Evolutionary conservation across 2,888 invertebrate species (phyloP).

Genomic region (Patella caerulea): DNA sequence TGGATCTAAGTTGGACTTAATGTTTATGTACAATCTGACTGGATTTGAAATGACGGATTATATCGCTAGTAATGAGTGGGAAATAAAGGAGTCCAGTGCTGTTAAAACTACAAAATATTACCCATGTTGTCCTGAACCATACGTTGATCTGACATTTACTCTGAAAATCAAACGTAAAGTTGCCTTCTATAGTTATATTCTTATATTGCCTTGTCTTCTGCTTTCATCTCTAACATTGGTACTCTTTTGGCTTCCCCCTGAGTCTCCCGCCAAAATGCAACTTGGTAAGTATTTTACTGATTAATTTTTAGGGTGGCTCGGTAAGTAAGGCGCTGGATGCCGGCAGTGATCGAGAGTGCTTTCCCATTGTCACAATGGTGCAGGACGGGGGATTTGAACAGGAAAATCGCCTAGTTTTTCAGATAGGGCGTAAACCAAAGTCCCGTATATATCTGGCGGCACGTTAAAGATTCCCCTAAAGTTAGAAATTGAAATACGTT

Average conservation of each 20-base stretch:
- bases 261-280: conserved; percentile 72
- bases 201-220: conserved; percentile 72
- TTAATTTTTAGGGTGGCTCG: background rate
- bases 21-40: conserved; percentile 39
- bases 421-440: too few relatives aligned
- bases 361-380: too few relatives aligned
- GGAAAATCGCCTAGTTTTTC: too few relatives aligned
- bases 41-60: conserved; percentile 67
- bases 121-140: conserved; percentile 68
- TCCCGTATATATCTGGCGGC: too few relatives aligned
- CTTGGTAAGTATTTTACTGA: conserved; percentile 62
- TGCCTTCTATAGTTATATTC: conserved; percentile 70
- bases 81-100: conserved; percentile 63
- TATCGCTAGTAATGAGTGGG: conserved; percentile 71
- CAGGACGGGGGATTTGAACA: too few relatives aligned
- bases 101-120: conserved; percentile 64
- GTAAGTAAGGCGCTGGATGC: background rate
- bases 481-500: too few relatives aligned
- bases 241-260: conserved; percentile 72
- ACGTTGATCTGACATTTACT: conserved; percentile 69
- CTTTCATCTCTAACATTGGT: conserved; percentile 71
- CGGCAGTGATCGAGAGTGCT: too few relatives aligned
- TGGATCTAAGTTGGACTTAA: conserved; percentile 64
- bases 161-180: conserved; percentile 60
- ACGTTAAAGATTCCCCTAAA: too few relatives aligned